A percentile compares a stretch with the other conserved stretches of the same genome.
These are phyloP conservation scores for Acrocephalus arundinaceus DNA, from an alignment of 2,113 vertebrate genomes.

Conservation along the genomic window DNA sequence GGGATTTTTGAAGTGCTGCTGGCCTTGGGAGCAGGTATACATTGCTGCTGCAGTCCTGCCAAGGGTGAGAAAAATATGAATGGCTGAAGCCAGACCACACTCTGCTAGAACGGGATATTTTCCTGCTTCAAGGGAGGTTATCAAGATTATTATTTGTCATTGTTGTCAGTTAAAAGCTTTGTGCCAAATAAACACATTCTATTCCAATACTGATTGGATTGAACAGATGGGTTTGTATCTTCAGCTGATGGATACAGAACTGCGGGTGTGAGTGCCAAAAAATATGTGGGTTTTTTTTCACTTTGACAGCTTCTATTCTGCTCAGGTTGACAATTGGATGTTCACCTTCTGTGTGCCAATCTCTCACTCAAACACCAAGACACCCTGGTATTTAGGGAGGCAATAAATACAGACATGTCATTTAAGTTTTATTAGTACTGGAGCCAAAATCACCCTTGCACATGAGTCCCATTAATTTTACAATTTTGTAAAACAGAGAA, in stretches of 20 bases:
- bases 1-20: background rate
- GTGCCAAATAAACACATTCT: background rate
- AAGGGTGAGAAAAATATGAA: background rate
- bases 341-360: background rate
- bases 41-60: background rate
- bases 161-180: background rate
- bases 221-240: background rate
- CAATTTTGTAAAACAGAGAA: background rate
- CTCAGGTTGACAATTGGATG: background rate
- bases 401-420: background rate
- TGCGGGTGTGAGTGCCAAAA: background rate
- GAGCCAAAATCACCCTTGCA: background rate
- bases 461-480: background rate
- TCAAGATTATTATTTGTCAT: background rate
- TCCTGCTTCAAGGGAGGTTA: background rate
- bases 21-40: background rate
- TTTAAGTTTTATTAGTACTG: background rate
- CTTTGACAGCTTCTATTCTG: background rate
- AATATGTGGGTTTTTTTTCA: fast-evolving
- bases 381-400: background rate
- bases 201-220: background rate
- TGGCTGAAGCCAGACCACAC: background rate
- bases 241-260: background rate
- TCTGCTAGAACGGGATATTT: background rate
- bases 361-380: background rate